Conservation (phyloP, 2,888 invertebrate species). For the Phengaris arion region DNA sequence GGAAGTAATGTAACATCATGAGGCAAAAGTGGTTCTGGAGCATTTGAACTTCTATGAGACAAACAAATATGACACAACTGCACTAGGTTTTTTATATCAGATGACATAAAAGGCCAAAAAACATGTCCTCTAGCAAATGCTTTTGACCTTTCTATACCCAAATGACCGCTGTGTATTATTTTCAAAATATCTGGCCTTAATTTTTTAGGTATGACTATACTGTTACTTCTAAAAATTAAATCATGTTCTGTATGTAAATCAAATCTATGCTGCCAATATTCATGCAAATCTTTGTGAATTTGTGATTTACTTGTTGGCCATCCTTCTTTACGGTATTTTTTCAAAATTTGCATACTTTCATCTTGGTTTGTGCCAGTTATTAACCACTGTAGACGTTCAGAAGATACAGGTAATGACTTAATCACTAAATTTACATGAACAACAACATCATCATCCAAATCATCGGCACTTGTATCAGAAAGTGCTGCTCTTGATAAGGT, state of each 20-base stretch:
- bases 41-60: constrained; percentile 34
- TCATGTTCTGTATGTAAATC: background rate
- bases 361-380: constrained; percentile 8
- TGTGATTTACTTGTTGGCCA: constrained; percentile 11
- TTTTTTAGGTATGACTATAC: constrained; percentile 25
- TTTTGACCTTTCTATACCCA: constrained; percentile 39
- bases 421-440: constrained; percentile 47
- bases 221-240: constrained; percentile 9
- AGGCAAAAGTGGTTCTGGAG: constrained; percentile 35
- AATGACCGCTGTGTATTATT: constrained; percentile 29
- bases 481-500: constrained; percentile 39
- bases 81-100: constrained; percentile 35
- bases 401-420: constrained; percentile 44
- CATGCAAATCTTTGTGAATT: constrained; percentile 15
- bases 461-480: constrained; percentile 33
- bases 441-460: constrained; percentile 35
- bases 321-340: constrained; percentile 11
- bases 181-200: constrained; percentile 38
- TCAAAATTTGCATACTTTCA: background rate
- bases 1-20: constrained; percentile 32
- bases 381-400: constrained; percentile 32
- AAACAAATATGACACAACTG: too few relatives aligned
- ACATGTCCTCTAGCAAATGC: constrained; percentile 38
- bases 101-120: constrained; percentile 40
- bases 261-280: constrained; percentile 8